Percentiles rank a stretch among this genome's conserved stretches.
Conservation (phyloP, 1,140 invertebrate genomes). For the Lethrus apterus region DNA sequence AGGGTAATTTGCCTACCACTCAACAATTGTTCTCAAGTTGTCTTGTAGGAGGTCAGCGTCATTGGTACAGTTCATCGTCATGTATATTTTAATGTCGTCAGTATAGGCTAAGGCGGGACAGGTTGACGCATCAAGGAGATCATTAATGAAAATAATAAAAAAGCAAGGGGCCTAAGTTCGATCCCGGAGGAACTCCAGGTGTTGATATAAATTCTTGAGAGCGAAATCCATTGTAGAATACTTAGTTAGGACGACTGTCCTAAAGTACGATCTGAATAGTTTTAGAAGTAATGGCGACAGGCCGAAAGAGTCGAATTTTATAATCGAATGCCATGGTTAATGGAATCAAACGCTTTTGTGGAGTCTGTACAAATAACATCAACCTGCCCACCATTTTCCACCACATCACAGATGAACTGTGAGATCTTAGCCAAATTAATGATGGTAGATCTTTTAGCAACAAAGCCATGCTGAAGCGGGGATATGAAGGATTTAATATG, state of each 20-base stretch:
- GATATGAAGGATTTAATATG: not conserved
- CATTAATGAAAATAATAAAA: conserved; percentile 5
- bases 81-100: conserved; percentile 1
- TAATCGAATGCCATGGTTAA: not conserved
- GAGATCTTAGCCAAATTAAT: not conserved
- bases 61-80: not conserved
- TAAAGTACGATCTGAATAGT: conserved; percentile 1
- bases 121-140: not conserved
- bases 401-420: conserved; percentile 1
- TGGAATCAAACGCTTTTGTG: not conserved
- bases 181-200: conserved; percentile 1
- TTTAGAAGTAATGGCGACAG: not conserved
- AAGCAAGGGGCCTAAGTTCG: conserved; percentile 1
- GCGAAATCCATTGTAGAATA: not conserved
- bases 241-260: not conserved
- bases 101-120: conserved; percentile 1
- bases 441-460: not conserved
- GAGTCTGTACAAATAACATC: conserved; percentile 7
- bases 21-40: not conserved
- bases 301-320: not conserved
- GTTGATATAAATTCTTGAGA: not conserved
- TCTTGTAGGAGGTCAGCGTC: not conserved
- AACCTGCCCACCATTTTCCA: conserved; percentile 4
- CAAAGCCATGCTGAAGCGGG: conserved; percentile 2
- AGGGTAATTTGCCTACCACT: not conserved